Evolutionary conservation across 2,888 invertebrate genomes (phyloP).

Genomic region (Ischnus inquisitorius): DNA sequence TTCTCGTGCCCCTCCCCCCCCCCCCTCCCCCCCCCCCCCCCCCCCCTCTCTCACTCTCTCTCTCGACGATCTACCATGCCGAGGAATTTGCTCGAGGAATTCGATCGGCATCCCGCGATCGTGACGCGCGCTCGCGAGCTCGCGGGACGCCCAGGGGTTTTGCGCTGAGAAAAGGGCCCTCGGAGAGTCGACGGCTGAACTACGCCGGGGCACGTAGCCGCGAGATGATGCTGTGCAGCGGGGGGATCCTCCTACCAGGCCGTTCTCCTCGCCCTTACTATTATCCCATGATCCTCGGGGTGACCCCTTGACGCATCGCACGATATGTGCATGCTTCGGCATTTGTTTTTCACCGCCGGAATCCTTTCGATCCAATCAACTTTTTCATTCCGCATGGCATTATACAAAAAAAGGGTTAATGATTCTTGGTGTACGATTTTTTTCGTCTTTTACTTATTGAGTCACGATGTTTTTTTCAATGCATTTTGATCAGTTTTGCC

Average conservation of each 20-base stretch:
- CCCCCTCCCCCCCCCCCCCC: conserved; percentile 44
- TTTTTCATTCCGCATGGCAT: not conserved
- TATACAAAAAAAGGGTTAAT: not conserved
- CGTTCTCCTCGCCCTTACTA: conserved; percentile 16
- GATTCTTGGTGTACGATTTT: no score
- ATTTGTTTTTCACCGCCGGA: conserved; percentile 5
- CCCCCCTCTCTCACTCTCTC: conserved; percentile 57
- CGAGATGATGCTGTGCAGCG: conserved; percentile 18
- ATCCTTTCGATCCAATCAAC: not conserved
- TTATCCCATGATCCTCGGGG: conserved; percentile 18
- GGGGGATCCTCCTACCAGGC: conserved; percentile 13
- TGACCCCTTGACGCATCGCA: conserved; percentile 21
- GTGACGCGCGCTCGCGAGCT: conserved; percentile 47
- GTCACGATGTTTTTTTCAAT: no score
- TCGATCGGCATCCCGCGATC: conserved; percentile 73
- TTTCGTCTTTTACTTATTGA: no score
- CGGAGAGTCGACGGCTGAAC: conserved; percentile 15
- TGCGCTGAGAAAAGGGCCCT: conserved; percentile 39
- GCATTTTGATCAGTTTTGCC: no score
- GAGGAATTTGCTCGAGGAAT: conserved; percentile 77
- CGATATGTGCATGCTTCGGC: not conserved
- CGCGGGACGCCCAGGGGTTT: conserved; percentile 28
- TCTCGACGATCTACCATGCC: conserved; percentile 46
- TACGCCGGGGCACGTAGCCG: conserved; percentile 20
- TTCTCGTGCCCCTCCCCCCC: conserved; percentile 59